phyloP scores from a whole-genome alignment of 2,797 vertebrate species.

The Gallinago stenura region DNA sequence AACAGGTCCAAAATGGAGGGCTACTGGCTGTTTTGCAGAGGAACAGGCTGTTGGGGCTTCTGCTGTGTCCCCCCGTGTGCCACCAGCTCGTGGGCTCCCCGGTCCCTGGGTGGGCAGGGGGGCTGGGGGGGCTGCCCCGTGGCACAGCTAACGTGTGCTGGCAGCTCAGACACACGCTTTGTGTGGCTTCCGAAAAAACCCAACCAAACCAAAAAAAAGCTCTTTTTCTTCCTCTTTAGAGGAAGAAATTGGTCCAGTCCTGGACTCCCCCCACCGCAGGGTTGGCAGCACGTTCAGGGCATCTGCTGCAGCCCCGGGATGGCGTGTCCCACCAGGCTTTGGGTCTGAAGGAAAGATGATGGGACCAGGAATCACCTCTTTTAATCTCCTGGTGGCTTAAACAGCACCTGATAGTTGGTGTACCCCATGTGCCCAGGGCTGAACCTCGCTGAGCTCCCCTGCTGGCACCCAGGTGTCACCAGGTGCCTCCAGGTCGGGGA shows the following conservation, averaged over 20 bases:
- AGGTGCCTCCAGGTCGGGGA: background rate
- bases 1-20: background rate
- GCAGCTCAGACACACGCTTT: background rate
- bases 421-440: background rate
- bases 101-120: background rate
- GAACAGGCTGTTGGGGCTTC: background rate
- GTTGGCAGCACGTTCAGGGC: accelerated
- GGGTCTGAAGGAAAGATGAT: background rate
- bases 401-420: background rate
- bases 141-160: background rate
- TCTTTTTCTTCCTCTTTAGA: background rate
- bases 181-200: background rate
- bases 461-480: too few species aligned
- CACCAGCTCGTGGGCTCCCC: accelerated
- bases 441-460: accelerated
- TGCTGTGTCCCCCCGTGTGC: accelerated
- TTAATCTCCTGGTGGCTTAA: background rate
- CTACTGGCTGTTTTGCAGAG: background rate
- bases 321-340: background rate
- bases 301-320: background rate
- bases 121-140: background rate
- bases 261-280: accelerated
- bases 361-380: background rate
- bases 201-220: accelerated
- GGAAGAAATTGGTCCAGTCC: background rate